A percentile compares a stretch with the other conserved stretches of the same genome.
Evolutionary conservation across 2,888 invertebrate genomes (phyloP).

Genomic region (Slavum lentiscoides): DNA sequence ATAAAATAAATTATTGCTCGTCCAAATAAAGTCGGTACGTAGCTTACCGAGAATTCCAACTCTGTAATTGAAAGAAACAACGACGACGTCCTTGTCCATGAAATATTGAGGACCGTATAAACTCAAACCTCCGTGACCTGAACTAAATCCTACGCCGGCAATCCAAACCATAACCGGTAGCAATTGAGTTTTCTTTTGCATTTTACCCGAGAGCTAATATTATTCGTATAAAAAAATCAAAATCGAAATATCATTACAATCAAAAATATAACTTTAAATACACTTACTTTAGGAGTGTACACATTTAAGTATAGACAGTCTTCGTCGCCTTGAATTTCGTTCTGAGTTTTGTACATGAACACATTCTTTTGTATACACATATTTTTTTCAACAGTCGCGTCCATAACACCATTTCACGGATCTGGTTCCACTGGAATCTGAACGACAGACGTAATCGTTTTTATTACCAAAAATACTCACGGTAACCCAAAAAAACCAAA

Average conservation of each 20-base stretch:
- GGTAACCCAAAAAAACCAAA: too few relatives aligned
- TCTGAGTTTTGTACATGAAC: constrained; percentile 53
- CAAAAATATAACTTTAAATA: not conserved
- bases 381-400: constrained; percentile 60
- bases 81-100: constrained; percentile 55
- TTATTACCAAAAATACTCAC: not conserved
- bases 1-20: not conserved
- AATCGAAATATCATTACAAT: not conserved
- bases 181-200: not conserved
- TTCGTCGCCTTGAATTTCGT: constrained; percentile 62
- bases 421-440: constrained; percentile 61
- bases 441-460: not conserved
- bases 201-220: not conserved
- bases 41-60: constrained; percentile 51
- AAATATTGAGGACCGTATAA: constrained; percentile 54
- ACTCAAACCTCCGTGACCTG: constrained; percentile 30
- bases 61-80: constrained; percentile 56
- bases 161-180: constrained; percentile 63
- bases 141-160: constrained; percentile 62
- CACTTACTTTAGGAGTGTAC: constrained; percentile 59
- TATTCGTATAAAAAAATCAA: not conserved
- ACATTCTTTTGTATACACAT: constrained; percentile 60
- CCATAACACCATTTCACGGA: constrained; percentile 61
- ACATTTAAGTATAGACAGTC: constrained; percentile 65
- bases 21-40: too few relatives aligned